phyloP scores from a whole-genome alignment of 1,140 invertebrate genomes.

The Drosophila ironensis region DNA sequence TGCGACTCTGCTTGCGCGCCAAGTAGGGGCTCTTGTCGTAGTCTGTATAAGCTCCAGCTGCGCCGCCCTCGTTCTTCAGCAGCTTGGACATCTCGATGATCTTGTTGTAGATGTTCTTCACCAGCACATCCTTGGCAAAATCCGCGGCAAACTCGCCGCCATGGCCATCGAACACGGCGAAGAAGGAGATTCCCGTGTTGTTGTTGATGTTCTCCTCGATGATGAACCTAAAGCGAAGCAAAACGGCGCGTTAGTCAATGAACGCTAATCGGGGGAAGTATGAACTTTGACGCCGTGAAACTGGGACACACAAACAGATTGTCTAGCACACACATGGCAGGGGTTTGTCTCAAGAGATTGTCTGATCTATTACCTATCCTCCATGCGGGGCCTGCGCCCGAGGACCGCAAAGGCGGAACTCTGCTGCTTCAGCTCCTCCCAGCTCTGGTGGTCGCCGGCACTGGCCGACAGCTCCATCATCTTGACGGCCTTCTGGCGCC shows the following conservation, averaged over 20 bases:
- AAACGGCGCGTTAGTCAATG: too few species aligned
- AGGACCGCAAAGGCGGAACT: slow-evolving; percentile 94
- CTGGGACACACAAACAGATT: background rate
- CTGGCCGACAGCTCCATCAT: slow-evolving; percentile 82
- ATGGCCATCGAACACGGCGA: slow-evolving; percentile 97
- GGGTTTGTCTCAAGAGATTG: too few species aligned
- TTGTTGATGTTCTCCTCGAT: slow-evolving; percentile 89
- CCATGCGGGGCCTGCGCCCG: slow-evolving; percentile 94
- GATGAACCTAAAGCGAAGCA: slow-evolving; percentile 84
- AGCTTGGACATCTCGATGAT: slow-evolving; percentile 88
- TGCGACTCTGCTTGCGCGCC: slow-evolving; percentile 65
- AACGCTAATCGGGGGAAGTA: too few species aligned
- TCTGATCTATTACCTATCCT: slow-evolving; percentile 86
- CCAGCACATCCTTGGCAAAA: slow-evolving; percentile 91
- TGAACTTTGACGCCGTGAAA: background rate
- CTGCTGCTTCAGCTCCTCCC: slow-evolving; percentile 89
- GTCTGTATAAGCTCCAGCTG: slow-evolving; percentile 13
- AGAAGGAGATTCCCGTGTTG: slow-evolving; percentile 89
- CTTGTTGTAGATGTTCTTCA: slow-evolving; percentile 89
- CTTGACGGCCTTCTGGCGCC: slow-evolving; percentile 82
- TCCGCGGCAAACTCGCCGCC: slow-evolving; percentile 97
- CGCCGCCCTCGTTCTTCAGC: slow-evolving; percentile 81
- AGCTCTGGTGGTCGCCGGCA: slow-evolving; percentile 85
- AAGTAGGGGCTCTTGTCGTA: slow-evolving; percentile 74
- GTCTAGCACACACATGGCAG: too few species aligned